Evolutionary conservation across 2,797 vertebrate genomes (phyloP).

Genomic region (Ctenopoma kingsleyae): DNA sequence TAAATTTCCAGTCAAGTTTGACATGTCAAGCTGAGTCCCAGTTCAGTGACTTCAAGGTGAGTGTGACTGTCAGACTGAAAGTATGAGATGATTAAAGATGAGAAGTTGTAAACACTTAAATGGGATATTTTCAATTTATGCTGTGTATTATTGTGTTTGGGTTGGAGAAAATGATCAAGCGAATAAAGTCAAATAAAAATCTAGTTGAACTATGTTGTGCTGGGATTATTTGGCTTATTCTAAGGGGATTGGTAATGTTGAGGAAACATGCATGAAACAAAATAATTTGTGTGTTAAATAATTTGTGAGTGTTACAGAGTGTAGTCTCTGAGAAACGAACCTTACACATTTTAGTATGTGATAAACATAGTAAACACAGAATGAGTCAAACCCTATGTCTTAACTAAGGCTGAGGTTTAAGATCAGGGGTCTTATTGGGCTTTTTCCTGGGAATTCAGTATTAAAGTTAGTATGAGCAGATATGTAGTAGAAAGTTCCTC

Average conservation of each 20-base stretch:
- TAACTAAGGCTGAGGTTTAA: no score
- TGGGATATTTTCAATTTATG: conserved; percentile 98
- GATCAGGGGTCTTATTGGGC: no score
- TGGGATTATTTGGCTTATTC: not conserved
- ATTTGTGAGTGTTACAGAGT: no score
- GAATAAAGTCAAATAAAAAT: conserved; percentile 93
- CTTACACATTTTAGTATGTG: no score
- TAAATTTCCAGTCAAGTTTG: conserved; percentile 85
- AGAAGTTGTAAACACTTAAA: conserved; percentile 94
- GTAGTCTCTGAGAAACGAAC: no score
- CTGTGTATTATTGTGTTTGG: conserved; percentile 99
- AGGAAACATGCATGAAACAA: no score
- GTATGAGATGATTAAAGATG: conserved; percentile 84
- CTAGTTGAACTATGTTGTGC: conserved; percentile 67
- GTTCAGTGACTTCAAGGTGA: conserved; percentile 88
- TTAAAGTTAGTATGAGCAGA: no score
- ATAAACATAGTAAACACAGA: no score
- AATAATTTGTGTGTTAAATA: no score
- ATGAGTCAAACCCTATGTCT: no score
- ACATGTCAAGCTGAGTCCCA: conserved; percentile 88
- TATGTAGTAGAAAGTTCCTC: no score
- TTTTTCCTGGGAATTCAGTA: no score
- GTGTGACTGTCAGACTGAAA: conserved; percentile 88
- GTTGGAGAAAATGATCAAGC: conserved; percentile 96
- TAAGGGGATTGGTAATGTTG: not conserved